Evolutionary conservation across 2,113 vertebrate species (phyloP).

Genomic region (Gopherus evgoodei): DNA sequence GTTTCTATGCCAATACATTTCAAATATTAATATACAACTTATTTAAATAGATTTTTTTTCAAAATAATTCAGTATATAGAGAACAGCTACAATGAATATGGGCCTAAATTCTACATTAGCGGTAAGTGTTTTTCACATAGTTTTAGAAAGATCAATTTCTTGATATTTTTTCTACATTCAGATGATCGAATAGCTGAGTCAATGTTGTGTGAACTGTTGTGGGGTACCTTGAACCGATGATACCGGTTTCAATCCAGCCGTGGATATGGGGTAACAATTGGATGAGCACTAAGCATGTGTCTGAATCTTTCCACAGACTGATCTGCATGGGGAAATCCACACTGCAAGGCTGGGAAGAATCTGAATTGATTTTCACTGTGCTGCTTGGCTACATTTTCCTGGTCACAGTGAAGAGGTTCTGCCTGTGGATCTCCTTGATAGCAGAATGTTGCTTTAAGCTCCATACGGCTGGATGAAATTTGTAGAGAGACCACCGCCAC

Average conservation of each 20-base stretch:
- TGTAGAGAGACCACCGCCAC: not conserved
- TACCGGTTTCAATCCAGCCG: rapidly evolving
- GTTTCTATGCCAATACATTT: not conserved
- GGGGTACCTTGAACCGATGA: not conserved
- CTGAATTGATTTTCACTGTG: not conserved
- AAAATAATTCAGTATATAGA: not conserved
- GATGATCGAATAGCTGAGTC: not conserved
- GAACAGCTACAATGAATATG: not conserved
- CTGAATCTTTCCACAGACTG: not conserved
- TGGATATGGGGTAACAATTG: not conserved
- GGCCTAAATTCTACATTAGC: not conserved
- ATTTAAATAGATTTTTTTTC: constrained; percentile 9
- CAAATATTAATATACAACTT: not conserved
- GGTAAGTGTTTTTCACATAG: not conserved
- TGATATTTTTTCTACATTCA: not conserved
- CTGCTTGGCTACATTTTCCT: not conserved
- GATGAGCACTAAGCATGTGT: not conserved
- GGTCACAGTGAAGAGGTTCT: not conserved
- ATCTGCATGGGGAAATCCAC: not conserved
- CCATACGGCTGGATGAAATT: rapidly evolving
- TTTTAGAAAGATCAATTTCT: not conserved
- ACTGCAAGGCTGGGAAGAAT: not conserved
- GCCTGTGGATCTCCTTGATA: not conserved
- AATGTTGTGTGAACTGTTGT: not conserved
- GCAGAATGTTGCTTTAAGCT: rapidly evolving